Evolutionary conservation across 2,888 invertebrate genomes (phyloP).

Genomic region (Chorisops tibialis): DNA sequence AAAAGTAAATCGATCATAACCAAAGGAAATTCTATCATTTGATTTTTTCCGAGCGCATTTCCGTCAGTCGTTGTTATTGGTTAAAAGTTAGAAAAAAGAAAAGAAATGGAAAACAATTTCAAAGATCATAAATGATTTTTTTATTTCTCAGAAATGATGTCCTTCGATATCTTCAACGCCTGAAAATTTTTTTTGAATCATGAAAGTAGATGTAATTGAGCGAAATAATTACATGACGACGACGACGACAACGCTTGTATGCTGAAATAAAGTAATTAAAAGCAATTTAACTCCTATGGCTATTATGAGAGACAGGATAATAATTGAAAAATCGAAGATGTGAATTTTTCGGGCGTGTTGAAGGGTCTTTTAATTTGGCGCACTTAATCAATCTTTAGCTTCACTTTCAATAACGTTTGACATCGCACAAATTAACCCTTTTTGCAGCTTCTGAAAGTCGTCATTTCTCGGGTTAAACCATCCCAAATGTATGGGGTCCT

Average conservation of each 20-base stretch:
- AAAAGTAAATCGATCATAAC: conserved; percentile 22
- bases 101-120: too few relatives aligned
- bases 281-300: conserved; percentile 22
- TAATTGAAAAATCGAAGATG: conserved; percentile 5
- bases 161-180: too few relatives aligned
- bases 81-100: too few relatives aligned
- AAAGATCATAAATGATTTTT: too few relatives aligned
- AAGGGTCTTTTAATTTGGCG: conserved; percentile 30
- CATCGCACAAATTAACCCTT: conserved; percentile 32
- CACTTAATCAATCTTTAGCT: conserved; percentile 34
- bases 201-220: conserved; percentile 31
- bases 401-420: conserved; percentile 27
- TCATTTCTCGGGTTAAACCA: neutral
- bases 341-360: neutral
- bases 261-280: conserved; percentile 2
- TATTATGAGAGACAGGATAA: neutral
- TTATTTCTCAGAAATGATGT: neutral
- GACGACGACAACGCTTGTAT: too few relatives aligned
- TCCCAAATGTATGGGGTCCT: too few relatives aligned
- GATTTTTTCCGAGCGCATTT: conserved; percentile 23
- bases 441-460: conserved; percentile 6
- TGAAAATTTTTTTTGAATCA: too few relatives aligned
- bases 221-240: conserved; percentile 24
- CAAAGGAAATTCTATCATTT: conserved; percentile 27
- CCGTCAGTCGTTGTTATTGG: neutral